Evolutionary conservation across 2,888 invertebrate genomes (phyloP).

Genomic region (Aspidapion aeneum): DNA sequence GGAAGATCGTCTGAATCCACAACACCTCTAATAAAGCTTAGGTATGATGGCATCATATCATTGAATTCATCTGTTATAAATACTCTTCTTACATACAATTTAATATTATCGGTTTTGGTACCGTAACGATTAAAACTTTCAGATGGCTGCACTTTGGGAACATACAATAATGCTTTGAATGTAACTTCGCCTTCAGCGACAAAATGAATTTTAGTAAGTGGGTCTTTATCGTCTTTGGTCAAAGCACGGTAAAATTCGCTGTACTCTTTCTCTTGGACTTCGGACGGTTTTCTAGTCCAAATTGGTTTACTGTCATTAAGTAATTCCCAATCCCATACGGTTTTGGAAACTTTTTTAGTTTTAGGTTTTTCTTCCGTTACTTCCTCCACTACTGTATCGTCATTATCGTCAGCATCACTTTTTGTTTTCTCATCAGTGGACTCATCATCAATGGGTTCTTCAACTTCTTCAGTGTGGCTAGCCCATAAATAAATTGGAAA

Average conservation of each 20-base stretch:
- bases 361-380: conserved; percentile 71
- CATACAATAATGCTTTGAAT: conserved; percentile 93
- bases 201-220: conserved; percentile 89
- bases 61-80: conserved; percentile 99
- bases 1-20: conserved; percentile 99
- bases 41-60: conserved; percentile 98
- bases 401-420: conserved; percentile 57
- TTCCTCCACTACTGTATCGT: conserved; percentile 64
- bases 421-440: conserved; percentile 55
- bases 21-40: conserved; percentile 92
- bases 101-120: conserved; percentile 90
- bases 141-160: conserved; percentile 85
- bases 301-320: conserved; percentile 98
- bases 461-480: conserved; percentile 66
- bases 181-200: conserved; percentile 99
- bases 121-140: conserved; percentile 95
- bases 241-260: conserved; percentile 92
- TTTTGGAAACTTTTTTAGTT: conserved; percentile 87
- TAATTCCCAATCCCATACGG: conserved; percentile 97
- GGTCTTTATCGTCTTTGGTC: conserved; percentile 83
- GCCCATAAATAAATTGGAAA: conserved; percentile 98
- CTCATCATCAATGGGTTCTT: conserved; percentile 55
- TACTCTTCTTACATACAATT: conserved; percentile 94
- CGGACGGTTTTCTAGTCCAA: conserved; percentile 90
- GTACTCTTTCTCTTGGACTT: conserved; percentile 88